Evolutionary conservation across 2,113 vertebrate species (phyloP).

Genomic region (Macquaria ambigua): DNA sequence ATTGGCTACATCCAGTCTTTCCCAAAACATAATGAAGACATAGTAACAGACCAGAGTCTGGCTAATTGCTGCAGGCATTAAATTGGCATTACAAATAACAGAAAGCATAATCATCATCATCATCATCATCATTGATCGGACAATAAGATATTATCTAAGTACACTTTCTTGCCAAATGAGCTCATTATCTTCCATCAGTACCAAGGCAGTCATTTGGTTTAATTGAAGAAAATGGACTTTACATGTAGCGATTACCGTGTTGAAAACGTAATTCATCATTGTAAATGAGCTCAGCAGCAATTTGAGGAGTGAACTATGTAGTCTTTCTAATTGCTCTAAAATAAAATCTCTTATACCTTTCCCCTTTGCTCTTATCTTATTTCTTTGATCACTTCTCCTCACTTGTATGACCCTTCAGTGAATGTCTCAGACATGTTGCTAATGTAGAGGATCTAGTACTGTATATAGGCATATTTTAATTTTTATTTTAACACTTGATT

Average conservation of each 20-base stretch:
- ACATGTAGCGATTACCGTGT: neutral
- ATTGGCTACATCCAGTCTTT: neutral
- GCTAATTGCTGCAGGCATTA: neutral
- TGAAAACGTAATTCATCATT: neutral
- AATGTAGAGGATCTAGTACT: neutral
- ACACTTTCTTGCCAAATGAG: constrained; percentile 20
- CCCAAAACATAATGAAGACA: neutral
- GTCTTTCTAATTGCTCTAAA: neutral
- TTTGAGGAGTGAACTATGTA: neutral
- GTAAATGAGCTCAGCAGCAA: constrained; percentile 31
- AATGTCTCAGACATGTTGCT: neutral
- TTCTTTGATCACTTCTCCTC: neutral
- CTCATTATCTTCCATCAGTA: constrained; percentile 38
- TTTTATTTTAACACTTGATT: neutral
- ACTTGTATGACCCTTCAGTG: neutral
- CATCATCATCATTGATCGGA: constrained; percentile 8
- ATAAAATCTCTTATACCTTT: neutral
- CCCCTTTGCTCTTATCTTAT: neutral
- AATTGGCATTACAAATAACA: constrained; percentile 4
- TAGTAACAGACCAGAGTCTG: neutral
- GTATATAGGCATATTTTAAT: neutral
- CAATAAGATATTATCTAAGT: neutral
- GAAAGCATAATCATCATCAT: neutral
- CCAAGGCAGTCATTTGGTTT: neutral
- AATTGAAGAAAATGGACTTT: constrained; percentile 29